Conservation (phyloP, 2,888 invertebrate species). For the Tryphoninae sp. region DNA sequence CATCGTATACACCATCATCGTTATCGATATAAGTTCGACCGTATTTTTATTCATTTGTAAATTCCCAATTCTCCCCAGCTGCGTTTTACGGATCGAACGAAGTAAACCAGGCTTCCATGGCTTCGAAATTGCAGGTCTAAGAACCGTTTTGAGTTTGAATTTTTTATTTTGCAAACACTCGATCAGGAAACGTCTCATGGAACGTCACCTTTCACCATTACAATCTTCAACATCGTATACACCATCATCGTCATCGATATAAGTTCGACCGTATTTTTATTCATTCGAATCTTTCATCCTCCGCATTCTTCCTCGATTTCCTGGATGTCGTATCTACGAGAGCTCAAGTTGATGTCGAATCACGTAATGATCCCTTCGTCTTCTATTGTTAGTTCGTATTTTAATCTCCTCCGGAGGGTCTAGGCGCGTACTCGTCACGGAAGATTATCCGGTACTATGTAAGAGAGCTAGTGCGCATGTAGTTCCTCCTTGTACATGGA, state of each 20-base stretch:
- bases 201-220: too few species aligned
- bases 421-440: constrained; percentile 40
- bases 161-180: not conserved
- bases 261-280: not conserved
- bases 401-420: constrained; percentile 39
- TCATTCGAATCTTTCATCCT: too few species aligned
- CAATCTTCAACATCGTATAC: not conserved
- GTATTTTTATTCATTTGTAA: not conserved
- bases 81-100: not conserved
- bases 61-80: too few species aligned
- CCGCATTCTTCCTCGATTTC: too few species aligned
- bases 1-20: not conserved
- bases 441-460: constrained; percentile 48
- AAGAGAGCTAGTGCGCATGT: constrained; percentile 17
- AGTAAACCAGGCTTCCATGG: not conserved
- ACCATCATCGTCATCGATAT: not conserved
- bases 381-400: constrained; percentile 45
- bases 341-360: too few species aligned
- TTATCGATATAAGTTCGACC: not conserved
- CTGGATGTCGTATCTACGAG: too few species aligned
- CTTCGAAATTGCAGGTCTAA: not conserved
- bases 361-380: constrained; percentile 33
- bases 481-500: not conserved
- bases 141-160: not conserved
- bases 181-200: not conserved